Evolutionary conservation across 2,113 vertebrate species (phyloP).

Genomic region (Pagrus major): DNA sequence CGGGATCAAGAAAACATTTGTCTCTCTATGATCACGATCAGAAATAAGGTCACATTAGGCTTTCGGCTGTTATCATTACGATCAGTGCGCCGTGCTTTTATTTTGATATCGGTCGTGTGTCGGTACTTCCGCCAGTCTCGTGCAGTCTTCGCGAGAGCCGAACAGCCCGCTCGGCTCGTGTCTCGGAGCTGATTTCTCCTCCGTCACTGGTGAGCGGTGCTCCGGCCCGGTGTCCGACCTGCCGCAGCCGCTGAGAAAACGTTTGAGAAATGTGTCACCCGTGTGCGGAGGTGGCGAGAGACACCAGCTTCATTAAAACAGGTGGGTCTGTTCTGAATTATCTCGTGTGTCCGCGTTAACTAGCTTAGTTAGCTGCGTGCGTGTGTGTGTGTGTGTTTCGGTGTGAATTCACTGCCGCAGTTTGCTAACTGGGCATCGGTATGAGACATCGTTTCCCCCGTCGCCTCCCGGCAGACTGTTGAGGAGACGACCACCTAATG

Average conservation of each 20-base stretch:
- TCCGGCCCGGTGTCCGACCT: conserved; percentile 41
- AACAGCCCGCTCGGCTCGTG: not conserved
- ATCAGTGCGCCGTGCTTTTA: conserved; percentile 41
- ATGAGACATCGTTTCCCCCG: conserved; percentile 53
- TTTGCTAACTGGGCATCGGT: conserved; percentile 1
- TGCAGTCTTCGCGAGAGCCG: not conserved
- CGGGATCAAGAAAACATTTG: no score
- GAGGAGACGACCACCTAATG: not conserved
- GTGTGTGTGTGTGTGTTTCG: not conserved
- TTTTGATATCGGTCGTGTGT: not conserved
- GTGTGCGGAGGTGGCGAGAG: conserved; percentile 65
- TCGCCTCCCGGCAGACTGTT: not conserved
- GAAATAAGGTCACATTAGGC: no score
- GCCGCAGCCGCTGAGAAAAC: conserved; percentile 27
- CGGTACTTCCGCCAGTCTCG: conserved; percentile 25
- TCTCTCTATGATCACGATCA: no score
- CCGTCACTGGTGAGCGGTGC: conserved; percentile 9
- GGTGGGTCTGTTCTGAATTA: conserved; percentile 51
- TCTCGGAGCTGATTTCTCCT: not conserved
- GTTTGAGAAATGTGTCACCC: conserved; percentile 78
- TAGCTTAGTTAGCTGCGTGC: not conserved
- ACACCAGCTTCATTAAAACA: conserved; percentile 55
- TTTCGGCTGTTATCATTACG: no score
- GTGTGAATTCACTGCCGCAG: conserved; percentile 39
- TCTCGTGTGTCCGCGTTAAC: not conserved